Conservation (phyloP, 2,113 vertebrate genomes). For the Crocuta crocuta region DNA sequence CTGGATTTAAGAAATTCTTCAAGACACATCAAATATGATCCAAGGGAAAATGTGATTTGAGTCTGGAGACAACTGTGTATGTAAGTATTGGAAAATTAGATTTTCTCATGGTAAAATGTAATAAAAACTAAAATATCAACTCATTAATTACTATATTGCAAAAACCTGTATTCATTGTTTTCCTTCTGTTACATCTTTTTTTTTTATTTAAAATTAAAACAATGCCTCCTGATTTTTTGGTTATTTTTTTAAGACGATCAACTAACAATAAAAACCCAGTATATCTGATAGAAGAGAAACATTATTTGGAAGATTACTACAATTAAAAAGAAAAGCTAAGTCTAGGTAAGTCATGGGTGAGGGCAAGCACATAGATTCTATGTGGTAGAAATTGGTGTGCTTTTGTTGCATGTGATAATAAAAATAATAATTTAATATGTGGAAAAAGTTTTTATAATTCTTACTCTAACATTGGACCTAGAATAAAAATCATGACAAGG, state of each 20-base stretch:
- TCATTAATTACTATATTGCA: constrained; percentile 47
- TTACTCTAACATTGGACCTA: background rate
- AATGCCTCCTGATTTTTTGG: constrained; percentile 19
- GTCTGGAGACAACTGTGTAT: constrained; percentile 58
- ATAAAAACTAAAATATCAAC: constrained; percentile 58
- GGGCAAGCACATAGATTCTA: background rate
- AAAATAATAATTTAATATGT: background rate
- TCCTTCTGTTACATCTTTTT: background rate
- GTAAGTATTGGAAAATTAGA: constrained; percentile 72
- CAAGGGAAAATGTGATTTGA: constrained; percentile 62
- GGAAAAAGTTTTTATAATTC: background rate
- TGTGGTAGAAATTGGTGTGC: background rate
- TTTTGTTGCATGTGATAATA: background rate
- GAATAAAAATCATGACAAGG: background rate
- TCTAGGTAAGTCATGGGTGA: constrained; percentile 45
- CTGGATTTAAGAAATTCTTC: constrained; percentile 53
- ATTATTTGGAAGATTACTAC: background rate
- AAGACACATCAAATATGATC: background rate
- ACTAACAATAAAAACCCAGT: background rate
- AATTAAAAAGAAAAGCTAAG: background rate
- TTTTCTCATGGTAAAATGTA: constrained; percentile 61
- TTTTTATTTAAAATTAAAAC: constrained; percentile 39
- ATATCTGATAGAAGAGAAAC: constrained; percentile 10
- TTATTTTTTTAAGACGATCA: constrained; percentile 39
- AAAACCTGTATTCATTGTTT: constrained; percentile 35